Evolutionary conservation across 2,113 vertebrate genomes (phyloP).

Genomic region (Myanophis thanlyinensis): DNA sequence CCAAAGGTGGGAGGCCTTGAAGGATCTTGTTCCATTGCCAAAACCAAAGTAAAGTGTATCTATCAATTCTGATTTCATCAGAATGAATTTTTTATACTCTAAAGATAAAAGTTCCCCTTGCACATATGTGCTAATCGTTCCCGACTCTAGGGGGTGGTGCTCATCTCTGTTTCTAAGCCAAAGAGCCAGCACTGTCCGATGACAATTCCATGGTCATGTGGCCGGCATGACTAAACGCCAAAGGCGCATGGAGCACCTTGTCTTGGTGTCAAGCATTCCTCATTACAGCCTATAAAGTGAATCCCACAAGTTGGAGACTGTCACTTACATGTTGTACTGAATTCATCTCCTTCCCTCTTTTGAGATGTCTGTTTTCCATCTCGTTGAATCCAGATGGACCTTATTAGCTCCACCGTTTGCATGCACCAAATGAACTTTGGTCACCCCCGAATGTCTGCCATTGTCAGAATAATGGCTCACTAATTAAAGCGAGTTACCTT

Average conservation of each 20-base stretch:
- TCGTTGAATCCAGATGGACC: slow-evolving; percentile 35
- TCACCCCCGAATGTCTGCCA: neutral
- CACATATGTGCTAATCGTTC: too few relatives aligned
- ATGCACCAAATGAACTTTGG: slow-evolving; percentile 8
- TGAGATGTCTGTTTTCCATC: slow-evolving; percentile 35
- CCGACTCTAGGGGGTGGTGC: too few relatives aligned
- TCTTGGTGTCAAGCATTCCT: slow-evolving; percentile 22
- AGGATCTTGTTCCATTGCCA: neutral
- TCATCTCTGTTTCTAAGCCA: too few relatives aligned
- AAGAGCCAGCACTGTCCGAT: too few relatives aligned
- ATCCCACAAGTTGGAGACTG: slow-evolving; percentile 45
- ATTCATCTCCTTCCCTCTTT: slow-evolving; percentile 54
- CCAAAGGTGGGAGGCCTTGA: too few relatives aligned
- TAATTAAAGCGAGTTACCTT: slow-evolving; percentile 42
- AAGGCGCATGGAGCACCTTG: too few relatives aligned
- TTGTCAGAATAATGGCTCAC: slow-evolving; percentile 33
- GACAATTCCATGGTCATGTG: too few relatives aligned
- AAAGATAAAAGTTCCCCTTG: too few relatives aligned
- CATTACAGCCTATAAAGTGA: slow-evolving; percentile 44
- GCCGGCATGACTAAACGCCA: too few relatives aligned
- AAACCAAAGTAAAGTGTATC: too few relatives aligned
- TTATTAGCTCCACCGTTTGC: slow-evolving; percentile 38
- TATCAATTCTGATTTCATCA: too few relatives aligned
- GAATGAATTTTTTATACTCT: too few relatives aligned
- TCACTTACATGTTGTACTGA: slow-evolving; percentile 44